These are phyloP conservation scores for Elegia similella DNA, from an alignment of 2,888 invertebrate species.

Conservation along the genomic window DNA sequence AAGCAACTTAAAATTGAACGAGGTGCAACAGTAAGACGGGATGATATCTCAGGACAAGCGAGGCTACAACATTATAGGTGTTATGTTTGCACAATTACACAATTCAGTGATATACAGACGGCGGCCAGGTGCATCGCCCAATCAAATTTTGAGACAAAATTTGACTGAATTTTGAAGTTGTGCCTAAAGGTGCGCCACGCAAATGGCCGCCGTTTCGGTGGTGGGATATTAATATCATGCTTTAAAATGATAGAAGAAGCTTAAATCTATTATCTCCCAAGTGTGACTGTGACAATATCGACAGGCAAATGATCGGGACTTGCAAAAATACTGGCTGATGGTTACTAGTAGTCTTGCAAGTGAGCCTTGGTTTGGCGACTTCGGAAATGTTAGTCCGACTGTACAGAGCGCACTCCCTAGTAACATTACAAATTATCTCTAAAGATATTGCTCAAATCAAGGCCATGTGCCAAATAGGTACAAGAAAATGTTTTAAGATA, in stretches of 20 bases:
- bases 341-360: constrained; percentile 71
- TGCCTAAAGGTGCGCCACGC: constrained; percentile 28
- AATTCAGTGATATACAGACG: constrained; percentile 63
- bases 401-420: not conserved
- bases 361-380: constrained; percentile 61
- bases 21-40: constrained; percentile 80
- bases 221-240: constrained; percentile 75
- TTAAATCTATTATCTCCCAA: constrained; percentile 75
- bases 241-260: constrained; percentile 74
- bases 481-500: not conserved
- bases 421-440: not conserved
- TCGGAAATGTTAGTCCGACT: constrained; percentile 26
- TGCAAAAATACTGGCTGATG: constrained; percentile 71
- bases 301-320: constrained; percentile 74
- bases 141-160: no score
- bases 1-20: constrained; percentile 81
- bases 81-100: constrained; percentile 78
- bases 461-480: constrained; percentile 1
- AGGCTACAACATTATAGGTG: constrained; percentile 76
- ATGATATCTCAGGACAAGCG: constrained; percentile 80
- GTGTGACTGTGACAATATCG: constrained; percentile 70
- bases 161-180: not conserved
- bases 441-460: constrained; percentile 25
- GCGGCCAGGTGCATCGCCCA: constrained; percentile 48
- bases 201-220: constrained; percentile 44